Evolutionary conservation across 2,797 vertebrate genomes (phyloP).

Genomic region (Crax fasciolata): DNA sequence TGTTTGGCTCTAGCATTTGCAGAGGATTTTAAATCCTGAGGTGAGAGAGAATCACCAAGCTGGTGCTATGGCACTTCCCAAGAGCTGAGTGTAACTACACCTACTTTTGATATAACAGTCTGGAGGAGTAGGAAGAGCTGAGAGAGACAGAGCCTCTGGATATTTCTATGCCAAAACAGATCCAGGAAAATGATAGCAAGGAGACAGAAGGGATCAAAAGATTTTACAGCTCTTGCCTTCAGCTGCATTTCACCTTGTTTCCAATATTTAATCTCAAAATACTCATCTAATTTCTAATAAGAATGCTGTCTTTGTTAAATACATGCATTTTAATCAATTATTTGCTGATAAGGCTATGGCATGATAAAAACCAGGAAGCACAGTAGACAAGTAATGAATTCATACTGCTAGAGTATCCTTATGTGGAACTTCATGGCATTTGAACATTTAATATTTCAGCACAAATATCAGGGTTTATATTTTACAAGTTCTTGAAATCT

Average conservation of each 20-base stretch:
- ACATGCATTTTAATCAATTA: constrained; percentile 8
- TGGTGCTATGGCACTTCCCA: background rate
- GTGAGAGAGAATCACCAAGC: background rate
- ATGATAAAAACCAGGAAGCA: background rate
- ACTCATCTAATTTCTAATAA: background rate
- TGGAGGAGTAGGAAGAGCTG: background rate
- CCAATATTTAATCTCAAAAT: constrained; percentile 17
- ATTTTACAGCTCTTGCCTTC: constrained; percentile 17
- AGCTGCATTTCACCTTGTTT: constrained; percentile 17
- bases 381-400: background rate
- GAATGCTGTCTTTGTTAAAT: background rate
- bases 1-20: background rate
- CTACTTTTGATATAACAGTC: background rate
- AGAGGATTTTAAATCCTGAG: background rate
- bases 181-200: constrained; percentile 18
- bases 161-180: constrained; percentile 30
- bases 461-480: background rate
- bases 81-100: background rate
- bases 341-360: background rate
- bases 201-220: constrained; percentile 28
- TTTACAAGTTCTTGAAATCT: background rate
- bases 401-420: background rate
- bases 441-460: constrained; percentile 25
- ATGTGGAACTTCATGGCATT: background rate
- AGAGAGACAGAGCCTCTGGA: background rate